Conservation (phyloP, 1,140 invertebrate species). For the Drosophila setifemur region DNA sequence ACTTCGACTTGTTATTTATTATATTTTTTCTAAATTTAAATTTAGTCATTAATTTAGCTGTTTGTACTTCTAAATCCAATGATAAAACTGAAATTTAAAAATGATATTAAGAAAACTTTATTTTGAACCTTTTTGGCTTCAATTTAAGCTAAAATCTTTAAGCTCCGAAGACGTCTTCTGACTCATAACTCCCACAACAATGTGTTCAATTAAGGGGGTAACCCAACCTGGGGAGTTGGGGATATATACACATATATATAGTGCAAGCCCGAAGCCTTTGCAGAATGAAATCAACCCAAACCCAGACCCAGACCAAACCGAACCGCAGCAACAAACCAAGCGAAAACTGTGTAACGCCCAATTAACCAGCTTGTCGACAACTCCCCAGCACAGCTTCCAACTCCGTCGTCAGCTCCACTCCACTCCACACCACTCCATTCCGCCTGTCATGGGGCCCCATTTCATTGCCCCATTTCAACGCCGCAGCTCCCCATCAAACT, state of each 20-base stretch:
- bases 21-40: no score
- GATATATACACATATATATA: no score
- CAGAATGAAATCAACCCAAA: conserved; percentile 15
- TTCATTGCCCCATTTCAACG: no score
- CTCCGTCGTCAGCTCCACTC: background rate
- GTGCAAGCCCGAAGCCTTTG: background rate
- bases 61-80: no score
- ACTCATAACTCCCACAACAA: background rate
- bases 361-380: conserved; percentile 70
- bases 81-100: no score
- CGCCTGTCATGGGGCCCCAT: no score
- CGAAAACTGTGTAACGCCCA: conserved; percentile 55
- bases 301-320: conserved; percentile 11
- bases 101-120: no score
- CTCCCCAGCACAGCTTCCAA: conserved; percentile 22
- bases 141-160: background rate
- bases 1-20: no score
- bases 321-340: conserved; percentile 20
- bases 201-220: conserved; percentile 12
- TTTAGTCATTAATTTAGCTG: no score
- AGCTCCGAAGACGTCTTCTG: background rate
- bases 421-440: background rate
- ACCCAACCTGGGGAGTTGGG: no score
- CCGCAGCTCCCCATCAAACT: background rate
- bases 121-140: background rate